These are phyloP conservation scores for Phrynocephalus versicolor DNA, from an alignment of 2,113 vertebrate genomes.

Conservation along the genomic window DNA sequence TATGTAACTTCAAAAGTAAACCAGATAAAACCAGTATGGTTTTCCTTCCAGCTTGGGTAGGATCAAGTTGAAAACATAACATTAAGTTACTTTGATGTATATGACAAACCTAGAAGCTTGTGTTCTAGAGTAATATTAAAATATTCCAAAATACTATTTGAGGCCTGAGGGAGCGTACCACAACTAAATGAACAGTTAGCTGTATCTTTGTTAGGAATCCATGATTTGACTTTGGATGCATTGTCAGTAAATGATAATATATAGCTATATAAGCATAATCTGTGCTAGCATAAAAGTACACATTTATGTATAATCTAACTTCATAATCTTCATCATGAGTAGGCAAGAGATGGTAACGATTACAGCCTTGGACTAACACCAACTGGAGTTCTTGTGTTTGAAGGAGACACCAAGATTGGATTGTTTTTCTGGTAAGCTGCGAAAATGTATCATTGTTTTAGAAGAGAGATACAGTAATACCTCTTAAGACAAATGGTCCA, in stretches of 20 bases:
- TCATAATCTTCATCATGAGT: conserved; percentile 55
- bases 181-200: neutral
- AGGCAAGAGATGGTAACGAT: conserved; percentile 97
- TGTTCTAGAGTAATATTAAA: conserved; percentile 4
- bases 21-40: neutral
- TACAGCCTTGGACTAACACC: conserved; percentile 96
- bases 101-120: neutral
- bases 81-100: neutral
- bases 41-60: neutral
- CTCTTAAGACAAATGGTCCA: no score
- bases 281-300: conserved; percentile 9
- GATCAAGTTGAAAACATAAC: neutral
- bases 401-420: conserved; percentile 97
- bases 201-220: neutral
- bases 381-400: conserved; percentile 97
- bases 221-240: neutral
- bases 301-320: neutral
- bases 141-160: neutral
- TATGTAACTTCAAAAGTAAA: neutral
- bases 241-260: neutral
- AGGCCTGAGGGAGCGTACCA: neutral
- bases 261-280: neutral
- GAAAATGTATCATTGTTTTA: neutral
- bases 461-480: neutral
- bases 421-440: conserved; percentile 94